Percentiles rank a stretch among this genome's conserved stretches.
Conservation (phyloP, 1,140 invertebrate genomes). For the Euborellia annulipes region DNA sequence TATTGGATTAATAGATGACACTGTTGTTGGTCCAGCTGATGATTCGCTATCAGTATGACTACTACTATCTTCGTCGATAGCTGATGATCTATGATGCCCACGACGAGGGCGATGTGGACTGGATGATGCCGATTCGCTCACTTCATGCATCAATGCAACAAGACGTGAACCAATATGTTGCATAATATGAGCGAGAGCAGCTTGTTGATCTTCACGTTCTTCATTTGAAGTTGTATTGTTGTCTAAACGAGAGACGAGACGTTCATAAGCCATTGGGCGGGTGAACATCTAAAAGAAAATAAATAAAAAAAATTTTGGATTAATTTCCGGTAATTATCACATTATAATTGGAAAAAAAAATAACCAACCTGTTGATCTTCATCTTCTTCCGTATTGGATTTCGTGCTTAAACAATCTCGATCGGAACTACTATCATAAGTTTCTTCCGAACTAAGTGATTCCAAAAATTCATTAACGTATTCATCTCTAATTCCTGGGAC, state of each 20-base stretch:
- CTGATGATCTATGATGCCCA: too few relatives aligned
- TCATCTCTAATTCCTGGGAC: slow-evolving; percentile 78
- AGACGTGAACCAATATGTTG: slow-evolving; percentile 79
- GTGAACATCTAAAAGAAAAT: too few relatives aligned
- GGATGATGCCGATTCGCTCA: slow-evolving; percentile 38
- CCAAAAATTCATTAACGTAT: slow-evolving; percentile 78
- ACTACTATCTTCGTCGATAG: too few relatives aligned
- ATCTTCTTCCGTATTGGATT: too few relatives aligned
- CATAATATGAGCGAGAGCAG: slow-evolving; percentile 68
- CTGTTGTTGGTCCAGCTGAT: too few relatives aligned
- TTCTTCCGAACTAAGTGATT: slow-evolving; percentile 79
- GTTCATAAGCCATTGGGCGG: slow-evolving; percentile 34
- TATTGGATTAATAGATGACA: too few relatives aligned
- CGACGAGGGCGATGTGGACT: slow-evolving; percentile 4
- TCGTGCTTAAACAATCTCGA: slow-evolving; percentile 39
- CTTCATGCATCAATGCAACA: slow-evolving; percentile 83
- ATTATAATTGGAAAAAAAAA: too few relatives aligned
- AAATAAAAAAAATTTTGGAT: too few relatives aligned
- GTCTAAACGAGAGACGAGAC: slow-evolving; percentile 34
- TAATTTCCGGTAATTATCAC: too few relatives aligned
- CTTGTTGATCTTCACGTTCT: slow-evolving; percentile 27
- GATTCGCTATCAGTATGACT: too few relatives aligned
- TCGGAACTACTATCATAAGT: slow-evolving; percentile 83
- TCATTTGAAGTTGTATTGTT: slow-evolving; percentile 52
- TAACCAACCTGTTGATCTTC: too few relatives aligned